Evolutionary conservation across 2,113 vertebrate genomes (phyloP), one percentile per base, ranked within the genome.

Genomic region (Lasiurus cinereus): DNA sequence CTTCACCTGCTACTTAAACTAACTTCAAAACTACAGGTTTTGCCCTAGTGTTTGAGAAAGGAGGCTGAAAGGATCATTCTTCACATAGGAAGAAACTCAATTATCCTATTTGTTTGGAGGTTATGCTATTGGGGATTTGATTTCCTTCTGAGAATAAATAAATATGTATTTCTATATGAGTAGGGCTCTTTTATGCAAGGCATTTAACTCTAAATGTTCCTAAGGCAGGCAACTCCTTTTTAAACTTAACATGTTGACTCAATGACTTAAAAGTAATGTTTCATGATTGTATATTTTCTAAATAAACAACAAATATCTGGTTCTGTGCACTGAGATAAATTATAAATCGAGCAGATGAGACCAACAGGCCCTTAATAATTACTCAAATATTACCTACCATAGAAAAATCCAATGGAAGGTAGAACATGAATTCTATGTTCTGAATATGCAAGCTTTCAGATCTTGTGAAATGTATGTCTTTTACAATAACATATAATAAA

Each of bases 241-340:
- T 7, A 84, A 52, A 92, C 12, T 16, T 76, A 48, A 33, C 59
- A 69, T 12, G 15, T 33, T 48, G 43, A 56, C 22, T 90, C 31
- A 33, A 27, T 59, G 21, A 70, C 78, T 72, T 77, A 31, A 21
- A 33, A 70, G 62, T 52, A 83, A 87, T 73, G 14, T 1, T 92
- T 66, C 29, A 46, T 72, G 31, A 69, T 74, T 62, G 11, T 19
- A 48, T 66, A 31, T 73, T 91, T 83, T n/a, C 22, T 72, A n/a
- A 48, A 83, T 14, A 24, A 4, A 62, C n/a, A 21, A 56, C n/a
- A 84, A 64, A 33, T 33, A 69, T 18, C 73, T 88, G n/a, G 43
- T 78, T 94, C 70, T 87, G 33, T 91, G n/a, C 12, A 83, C 46
- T n/a, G n/a, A 87, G 18, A 48, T 46, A 39, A 90, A 64, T 66